phyloP scores from a whole-genome alignment of 2,797 vertebrate species.

The Setipinna tenuifilis region DNA sequence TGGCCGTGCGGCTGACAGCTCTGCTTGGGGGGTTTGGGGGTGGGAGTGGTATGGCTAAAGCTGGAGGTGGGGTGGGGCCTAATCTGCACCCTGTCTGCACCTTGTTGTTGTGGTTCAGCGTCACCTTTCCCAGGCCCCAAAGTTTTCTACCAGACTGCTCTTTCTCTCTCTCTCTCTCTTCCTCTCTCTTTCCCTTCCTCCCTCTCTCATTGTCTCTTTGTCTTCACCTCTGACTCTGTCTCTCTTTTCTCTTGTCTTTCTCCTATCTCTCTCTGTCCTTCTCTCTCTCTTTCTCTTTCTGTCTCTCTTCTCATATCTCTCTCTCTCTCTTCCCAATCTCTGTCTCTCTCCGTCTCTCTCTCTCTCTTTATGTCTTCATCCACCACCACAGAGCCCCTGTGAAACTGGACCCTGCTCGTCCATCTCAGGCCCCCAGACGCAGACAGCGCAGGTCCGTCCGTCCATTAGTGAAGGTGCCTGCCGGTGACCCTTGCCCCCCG shows the following conservation, averaged over 20 bases:
- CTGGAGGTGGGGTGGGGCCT: conserved; percentile 43
- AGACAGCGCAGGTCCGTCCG: conserved; percentile 59
- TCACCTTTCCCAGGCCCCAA: conserved; percentile 53
- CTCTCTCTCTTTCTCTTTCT: neutral
- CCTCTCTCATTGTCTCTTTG: neutral
- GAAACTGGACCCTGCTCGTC: conserved; percentile 73
- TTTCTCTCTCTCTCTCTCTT: neutral
- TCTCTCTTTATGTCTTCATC: conserved; percentile 1
- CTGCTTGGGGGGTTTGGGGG: conserved; percentile 28
- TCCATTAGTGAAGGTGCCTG: conserved; percentile 70
- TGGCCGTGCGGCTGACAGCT: conserved; percentile 66
- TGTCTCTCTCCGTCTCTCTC: neutral
- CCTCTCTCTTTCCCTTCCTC: too few species aligned
- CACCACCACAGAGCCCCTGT: conserved; percentile 61
- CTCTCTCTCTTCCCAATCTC: neutral
- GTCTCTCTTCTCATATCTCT: neutral
- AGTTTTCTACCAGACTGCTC: neutral
- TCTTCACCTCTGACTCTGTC: neutral
- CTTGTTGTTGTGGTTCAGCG: conserved; percentile 65
- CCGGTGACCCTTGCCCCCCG: conserved; percentile 68
- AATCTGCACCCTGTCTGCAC: conserved; percentile 68
- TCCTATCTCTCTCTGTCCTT: neutral
- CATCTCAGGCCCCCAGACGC: conserved; percentile 66
- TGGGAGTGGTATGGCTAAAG: too few species aligned
- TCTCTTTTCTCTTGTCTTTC: neutral